A percentile compares a stretch with the other conserved stretches of the same genome.
Conservation (phyloP, 2,113 vertebrate genomes). For the Hippocampus barbouri region DNA sequence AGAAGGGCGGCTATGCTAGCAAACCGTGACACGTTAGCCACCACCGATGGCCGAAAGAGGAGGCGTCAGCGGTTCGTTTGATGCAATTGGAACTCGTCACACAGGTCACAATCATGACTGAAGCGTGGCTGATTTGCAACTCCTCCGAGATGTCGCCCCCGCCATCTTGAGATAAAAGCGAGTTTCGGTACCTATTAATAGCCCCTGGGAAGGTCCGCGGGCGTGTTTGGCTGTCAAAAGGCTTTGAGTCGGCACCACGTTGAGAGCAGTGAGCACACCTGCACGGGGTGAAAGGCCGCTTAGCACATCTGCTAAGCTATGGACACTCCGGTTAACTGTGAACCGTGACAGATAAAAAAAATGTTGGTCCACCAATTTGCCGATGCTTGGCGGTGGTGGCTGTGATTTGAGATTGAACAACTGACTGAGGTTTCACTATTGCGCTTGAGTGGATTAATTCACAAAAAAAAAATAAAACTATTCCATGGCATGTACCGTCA, state of each 20-base stretch:
- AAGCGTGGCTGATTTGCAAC: slow-evolving; percentile 30
- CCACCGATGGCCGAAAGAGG: neutral
- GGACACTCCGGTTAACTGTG: neutral
- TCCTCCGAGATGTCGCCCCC: slow-evolving; percentile 37
- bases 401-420: neutral
- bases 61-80: slow-evolving; percentile 3
- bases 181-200: slow-evolving; percentile 52
- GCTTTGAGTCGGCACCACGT: slow-evolving; percentile 13
- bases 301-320: neutral
- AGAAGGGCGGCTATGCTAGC: too few species aligned
- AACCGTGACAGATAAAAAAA: neutral
- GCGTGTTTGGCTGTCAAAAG: slow-evolving; percentile 48
- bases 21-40: too few species aligned
- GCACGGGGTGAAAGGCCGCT: slow-evolving; percentile 13
- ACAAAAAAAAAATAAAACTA: neutral
- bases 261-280: slow-evolving; percentile 25
- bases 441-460: neutral
- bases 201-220: slow-evolving; percentile 34
- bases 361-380: slow-evolving; percentile 9
- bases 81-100: slow-evolving; percentile 28
- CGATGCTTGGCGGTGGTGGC: slow-evolving; percentile 38
- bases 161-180: slow-evolving; percentile 15
- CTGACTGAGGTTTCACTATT: neutral
- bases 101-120: slow-evolving; percentile 39
- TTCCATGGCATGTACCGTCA: neutral